phyloP scores from a whole-genome alignment of 2,113 vertebrate genomes.

The Fukomys damarensis region DNA sequence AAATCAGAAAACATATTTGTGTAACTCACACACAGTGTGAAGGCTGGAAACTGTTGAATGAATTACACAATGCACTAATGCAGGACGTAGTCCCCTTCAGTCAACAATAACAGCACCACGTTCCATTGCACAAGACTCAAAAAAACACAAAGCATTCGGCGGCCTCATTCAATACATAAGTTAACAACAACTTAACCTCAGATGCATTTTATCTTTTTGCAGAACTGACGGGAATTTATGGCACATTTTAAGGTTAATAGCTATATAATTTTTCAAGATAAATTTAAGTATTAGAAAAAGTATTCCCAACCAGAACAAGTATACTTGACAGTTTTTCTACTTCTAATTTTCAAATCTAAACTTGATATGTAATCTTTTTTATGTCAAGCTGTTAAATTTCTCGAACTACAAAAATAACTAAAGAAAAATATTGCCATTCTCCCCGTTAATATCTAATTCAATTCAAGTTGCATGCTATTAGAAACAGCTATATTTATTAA shows the following conservation, averaged over 20 bases:
- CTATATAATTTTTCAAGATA: neutral
- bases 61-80: neutral
- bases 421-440: neutral
- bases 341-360: neutral
- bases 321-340: neutral
- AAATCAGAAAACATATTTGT: neutral
- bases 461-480: neutral
- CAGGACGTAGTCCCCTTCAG: neutral
- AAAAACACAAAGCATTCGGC: rapidly evolving
- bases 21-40: neutral
- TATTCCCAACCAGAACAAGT: neutral
- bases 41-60: neutral
- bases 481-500: neutral
- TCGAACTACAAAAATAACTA: neutral
- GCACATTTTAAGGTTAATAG: neutral
- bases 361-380: neutral
- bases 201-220: neutral
- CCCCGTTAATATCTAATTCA: neutral
- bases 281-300: neutral
- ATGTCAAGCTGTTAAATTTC: neutral
- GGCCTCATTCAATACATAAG: rapidly evolving
- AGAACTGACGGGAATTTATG: neutral
- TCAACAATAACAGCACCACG: neutral
- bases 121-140: neutral
- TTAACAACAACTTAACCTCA: neutral